Percentiles rank a stretch among this genome's conserved stretches.
These are phyloP conservation scores for Apocheima hispidaria DNA, from an alignment of 2,888 invertebrate species.

Conservation along the genomic window DNA sequence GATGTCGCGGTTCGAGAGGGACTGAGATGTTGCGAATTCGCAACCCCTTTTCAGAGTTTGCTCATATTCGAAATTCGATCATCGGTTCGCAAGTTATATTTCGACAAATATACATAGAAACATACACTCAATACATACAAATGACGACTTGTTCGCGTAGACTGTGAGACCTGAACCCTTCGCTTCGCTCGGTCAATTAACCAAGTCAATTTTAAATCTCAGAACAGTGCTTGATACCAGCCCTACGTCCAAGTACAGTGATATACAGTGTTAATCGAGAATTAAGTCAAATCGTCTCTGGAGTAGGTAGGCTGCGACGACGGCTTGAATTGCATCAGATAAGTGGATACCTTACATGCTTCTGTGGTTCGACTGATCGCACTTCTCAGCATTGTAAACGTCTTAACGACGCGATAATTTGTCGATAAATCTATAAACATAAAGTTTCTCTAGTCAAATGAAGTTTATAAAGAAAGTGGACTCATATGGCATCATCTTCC, in stretches of 20 bases:
- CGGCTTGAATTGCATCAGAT: constrained; percentile 41
- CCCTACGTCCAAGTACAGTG: constrained; percentile 35
- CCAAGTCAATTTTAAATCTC: too few relatives aligned
- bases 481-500: not conserved
- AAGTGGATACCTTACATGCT: constrained; percentile 47
- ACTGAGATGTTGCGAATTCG: too few relatives aligned
- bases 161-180: too few relatives aligned
- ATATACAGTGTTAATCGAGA: constrained; percentile 48
- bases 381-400: constrained; percentile 32
- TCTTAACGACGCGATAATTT: constrained; percentile 31
- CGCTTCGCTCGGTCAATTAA: too few relatives aligned
- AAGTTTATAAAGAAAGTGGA: constrained; percentile 10
- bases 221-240: constrained; percentile 25
- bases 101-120: too few relatives aligned
- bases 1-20: too few relatives aligned
- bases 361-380: constrained; percentile 32
- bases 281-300: constrained; percentile 46
- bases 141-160: too few relatives aligned
- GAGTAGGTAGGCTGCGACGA: constrained; percentile 34
- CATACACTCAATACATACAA: too few relatives aligned
- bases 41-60: too few relatives aligned
- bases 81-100: too few relatives aligned
- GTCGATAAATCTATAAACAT: constrained; percentile 31
- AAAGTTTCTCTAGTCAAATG: constrained; percentile 17
- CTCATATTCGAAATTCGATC: too few relatives aligned